Evolutionary conservation across 2,113 vertebrate species (phyloP), one percentile per base, ranked within the genome.

Genomic region (Callopanchax toddi): DNA sequence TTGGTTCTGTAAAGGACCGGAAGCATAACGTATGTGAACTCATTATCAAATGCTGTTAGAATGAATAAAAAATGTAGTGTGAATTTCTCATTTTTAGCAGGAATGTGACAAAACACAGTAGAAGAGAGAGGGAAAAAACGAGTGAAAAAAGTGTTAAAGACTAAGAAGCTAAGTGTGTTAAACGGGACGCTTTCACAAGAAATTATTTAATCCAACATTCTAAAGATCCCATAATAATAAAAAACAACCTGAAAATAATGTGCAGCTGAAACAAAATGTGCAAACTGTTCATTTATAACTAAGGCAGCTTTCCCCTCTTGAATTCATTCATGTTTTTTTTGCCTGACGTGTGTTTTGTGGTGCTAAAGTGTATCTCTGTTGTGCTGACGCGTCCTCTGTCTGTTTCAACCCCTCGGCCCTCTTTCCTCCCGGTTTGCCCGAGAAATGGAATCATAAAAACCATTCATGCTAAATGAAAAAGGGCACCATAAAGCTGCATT

Each of bases 361-460:
- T 18, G 60, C 43, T 53, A 72, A 76, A 71, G 55, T 36, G 62
- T 73, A 75, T 69, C 64, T 44, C 21, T 29, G 16, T 51, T 60
- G 48, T 53, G 52, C 56, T 26, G 50, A 55, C 70, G 57, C 60
- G 76, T 81, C 74, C 75, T 77, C 60, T 66, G 64, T 66, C 69
- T 66, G 72, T 73, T 62, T 75, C 74, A 74, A 64, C 60, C 70
- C 39, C 48, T 61, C 78, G 21, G 66, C 54, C 71, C 70, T 65
- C 63, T 76, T 82, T 78, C 80, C 73, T 78, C 75, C 76, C 83
- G 79, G 78, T 85, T 89, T 84, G 83, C 79, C 81, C 76, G 83
- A 86, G 86, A 89, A 92, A 89, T 90, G 86, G 85, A 92, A 91
- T 89, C 89, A 87, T 92, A 91, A 90, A 91, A 88, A 86, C 60